Evolutionary conservation across 2,797 vertebrate species (phyloP), one percentile per base, ranked within the genome.

Genomic region (Streptopelia turtur): DNA sequence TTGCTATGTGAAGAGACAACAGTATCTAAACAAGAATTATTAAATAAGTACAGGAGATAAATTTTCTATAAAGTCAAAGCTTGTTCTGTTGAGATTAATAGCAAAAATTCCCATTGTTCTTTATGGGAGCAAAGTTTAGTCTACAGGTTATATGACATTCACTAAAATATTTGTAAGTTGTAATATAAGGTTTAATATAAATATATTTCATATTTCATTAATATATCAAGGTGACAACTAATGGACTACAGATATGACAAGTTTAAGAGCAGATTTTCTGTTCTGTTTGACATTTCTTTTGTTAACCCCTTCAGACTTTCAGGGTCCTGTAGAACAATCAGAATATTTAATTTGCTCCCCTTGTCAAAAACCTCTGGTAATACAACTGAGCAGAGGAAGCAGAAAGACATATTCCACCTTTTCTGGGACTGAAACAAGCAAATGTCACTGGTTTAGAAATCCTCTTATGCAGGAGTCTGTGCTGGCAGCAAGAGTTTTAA

Each of bases 381-480:
- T 75, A 83, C 50, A 95, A 52, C 10, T 77, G 66, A 90, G 87
- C 64, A 31, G 28, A 83, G 39, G 49, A 31, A 85, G n/a, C 28
- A 93, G 93, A 95, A 87, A 87, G 53, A 87, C 63, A 41, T 52
- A 68, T 50, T 79, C 39, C 87, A 98, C 95, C 90, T 98, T 98
- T 94, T 98, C 96, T 97, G 98, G 97, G 87, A 98, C 94, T 20
- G 96, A 98, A 91, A 63, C 91, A 96, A 72, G 98, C 96, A 96
- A 99, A 97, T 88, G 97, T 96, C 95, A 98, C 97, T 18, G 97
- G 97, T 84, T 99, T 98, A 94, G 98, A 97, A 93, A 99, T 97
- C 95, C 97, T 98, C 80, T 97, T 98, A 97, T 97, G 71, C 97
- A 98, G 65, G 96, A 98, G 83, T 98, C 97, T 12, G 96, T 95